Evolutionary conservation across 1,140 invertebrate species (phyloP).

Genomic region (Drosophila bifasciata): DNA sequence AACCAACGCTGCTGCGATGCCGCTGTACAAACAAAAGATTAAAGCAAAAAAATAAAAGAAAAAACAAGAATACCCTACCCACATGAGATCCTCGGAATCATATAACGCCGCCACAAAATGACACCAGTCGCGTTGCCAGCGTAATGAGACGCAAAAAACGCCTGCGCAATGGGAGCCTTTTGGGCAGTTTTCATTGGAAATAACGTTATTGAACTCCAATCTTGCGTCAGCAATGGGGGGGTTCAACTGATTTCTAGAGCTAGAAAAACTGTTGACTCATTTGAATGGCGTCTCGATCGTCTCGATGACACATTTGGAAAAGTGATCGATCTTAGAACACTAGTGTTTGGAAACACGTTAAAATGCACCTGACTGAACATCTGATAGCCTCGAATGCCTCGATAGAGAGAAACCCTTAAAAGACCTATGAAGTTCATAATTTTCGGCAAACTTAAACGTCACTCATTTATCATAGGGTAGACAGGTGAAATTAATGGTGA

Average conservation of each 20-base stretch:
- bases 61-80: no score
- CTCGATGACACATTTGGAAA: conserved; percentile 29
- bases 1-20: conserved; percentile 1
- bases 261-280: conserved; percentile 52
- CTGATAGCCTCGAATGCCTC: neutral
- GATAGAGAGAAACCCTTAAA: no score
- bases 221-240: conserved; percentile 7
- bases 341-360: neutral
- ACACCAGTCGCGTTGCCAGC: conserved; percentile 32
- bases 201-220: conserved; percentile 34
- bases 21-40: conserved; percentile 23
- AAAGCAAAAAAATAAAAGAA: conserved; percentile 5
- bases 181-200: conserved; percentile 37
- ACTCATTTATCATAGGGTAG: conserved; percentile 22
- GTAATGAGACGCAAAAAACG: conserved; percentile 5
- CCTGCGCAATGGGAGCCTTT: conserved; percentile 29
- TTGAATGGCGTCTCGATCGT: conserved; percentile 50
- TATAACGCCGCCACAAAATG: conserved; percentile 15
- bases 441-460: neutral
- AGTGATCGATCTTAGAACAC: conserved; percentile 1
- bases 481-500: conserved; percentile 38
- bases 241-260: neutral
- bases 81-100: conserved; percentile 22
- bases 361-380: no score
- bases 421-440: neutral